Percentiles rank a stretch among this genome's conserved stretches.
Evolutionary conservation across 2,888 invertebrate species (phyloP).

Genomic region (Acholoe squamosa): DNA sequence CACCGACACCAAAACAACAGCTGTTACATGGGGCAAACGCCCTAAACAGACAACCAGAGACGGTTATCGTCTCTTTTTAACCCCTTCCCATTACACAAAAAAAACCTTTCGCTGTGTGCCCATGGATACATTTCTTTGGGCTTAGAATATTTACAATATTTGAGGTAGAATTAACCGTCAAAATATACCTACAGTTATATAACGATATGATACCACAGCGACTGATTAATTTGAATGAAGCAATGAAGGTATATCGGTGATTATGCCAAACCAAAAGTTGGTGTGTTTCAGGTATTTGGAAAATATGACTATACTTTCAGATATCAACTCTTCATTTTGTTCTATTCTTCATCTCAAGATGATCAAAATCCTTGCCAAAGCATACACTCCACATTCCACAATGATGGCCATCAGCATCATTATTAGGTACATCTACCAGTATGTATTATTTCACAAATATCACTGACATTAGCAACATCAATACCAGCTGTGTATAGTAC

Average conservation of each 20-base stretch:
- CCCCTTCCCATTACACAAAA: not conserved
- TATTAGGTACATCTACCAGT: too few species aligned
- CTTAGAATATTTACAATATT: conserved; percentile 27
- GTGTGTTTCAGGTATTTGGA: too few species aligned
- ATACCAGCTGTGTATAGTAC: not conserved
- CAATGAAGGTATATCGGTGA: too few species aligned
- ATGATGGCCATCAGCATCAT: too few species aligned
- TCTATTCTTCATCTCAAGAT: too few species aligned
- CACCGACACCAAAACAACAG: conserved; percentile 23
- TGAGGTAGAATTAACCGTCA: conserved; percentile 2
- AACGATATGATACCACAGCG: not conserved
- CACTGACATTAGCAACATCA: not conserved
- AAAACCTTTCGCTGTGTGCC: not conserved
- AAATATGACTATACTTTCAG: too few species aligned
- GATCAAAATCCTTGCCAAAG: too few species aligned
- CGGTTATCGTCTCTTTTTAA: not conserved
- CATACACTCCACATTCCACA: too few species aligned
- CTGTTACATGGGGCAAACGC: not conserved
- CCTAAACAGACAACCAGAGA: not conserved
- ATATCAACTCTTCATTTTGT: too few species aligned
- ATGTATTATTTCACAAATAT: not conserved
- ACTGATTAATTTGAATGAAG: too few species aligned
- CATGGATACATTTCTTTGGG: not conserved
- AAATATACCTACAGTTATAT: not conserved
- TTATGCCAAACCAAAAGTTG: too few species aligned